Evolutionary conservation across 2,888 invertebrate genomes (phyloP).

Genomic region (Heliconius cydno): DNA sequence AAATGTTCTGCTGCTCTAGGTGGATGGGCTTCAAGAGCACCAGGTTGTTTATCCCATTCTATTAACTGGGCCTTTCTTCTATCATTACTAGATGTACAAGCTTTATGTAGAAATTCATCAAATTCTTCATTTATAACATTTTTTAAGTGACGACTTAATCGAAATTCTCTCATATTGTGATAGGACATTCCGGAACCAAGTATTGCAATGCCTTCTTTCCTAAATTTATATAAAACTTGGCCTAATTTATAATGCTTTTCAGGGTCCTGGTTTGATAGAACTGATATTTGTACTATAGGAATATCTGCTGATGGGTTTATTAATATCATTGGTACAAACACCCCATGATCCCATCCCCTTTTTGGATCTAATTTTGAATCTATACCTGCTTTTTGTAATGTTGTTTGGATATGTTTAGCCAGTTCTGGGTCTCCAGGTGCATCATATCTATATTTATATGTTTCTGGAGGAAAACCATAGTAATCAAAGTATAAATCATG

Average conservation of each 20-base stretch:
- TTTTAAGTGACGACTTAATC: conserved; percentile 52
- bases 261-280: conserved; percentile 67
- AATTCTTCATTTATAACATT: conserved; percentile 70
- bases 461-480: conserved; percentile 77
- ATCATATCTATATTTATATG: conserved; percentile 73
- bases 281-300: conserved; percentile 75
- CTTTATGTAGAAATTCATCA: conserved; percentile 69
- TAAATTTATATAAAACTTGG: conserved; percentile 63
- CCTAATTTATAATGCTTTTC: conserved; percentile 72
- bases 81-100: conserved; percentile 66
- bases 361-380: conserved; percentile 67
- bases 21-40: conserved; percentile 72
- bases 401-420: conserved; percentile 64
- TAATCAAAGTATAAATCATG: conserved; percentile 77
- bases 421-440: conserved; percentile 72
- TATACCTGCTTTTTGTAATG: conserved; percentile 66
- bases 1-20: conserved; percentile 73
- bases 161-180: conserved; percentile 77
- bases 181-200: conserved; percentile 79
- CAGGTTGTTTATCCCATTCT: conserved; percentile 66
- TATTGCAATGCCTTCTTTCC: conserved; percentile 73
- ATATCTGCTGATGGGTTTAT: conserved; percentile 74
- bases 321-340: conserved; percentile 79
- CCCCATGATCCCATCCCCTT: conserved; percentile 80
- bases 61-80: conserved; percentile 60